These are phyloP conservation scores for Taphrorychus bicolor DNA, from an alignment of 2,888 invertebrate genomes.

Conservation along the genomic window DNA sequence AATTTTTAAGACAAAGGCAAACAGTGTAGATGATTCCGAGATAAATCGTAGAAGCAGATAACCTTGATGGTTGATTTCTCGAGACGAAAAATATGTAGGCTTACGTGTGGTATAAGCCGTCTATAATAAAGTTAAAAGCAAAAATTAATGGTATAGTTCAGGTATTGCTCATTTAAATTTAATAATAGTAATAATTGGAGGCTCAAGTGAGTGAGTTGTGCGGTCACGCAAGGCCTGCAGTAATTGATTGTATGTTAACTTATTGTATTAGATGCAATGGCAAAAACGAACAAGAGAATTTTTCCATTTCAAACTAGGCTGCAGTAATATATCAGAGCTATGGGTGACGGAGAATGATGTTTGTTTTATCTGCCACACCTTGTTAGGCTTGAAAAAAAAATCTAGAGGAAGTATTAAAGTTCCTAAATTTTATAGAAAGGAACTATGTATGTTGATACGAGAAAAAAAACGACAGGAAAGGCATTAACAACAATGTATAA, in stretches of 20 bases:
- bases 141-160: neutral
- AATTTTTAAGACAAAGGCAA: constrained; percentile 40
- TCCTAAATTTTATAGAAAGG: neutral
- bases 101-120: constrained; percentile 12
- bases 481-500: neutral
- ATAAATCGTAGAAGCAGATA: constrained; percentile 37
- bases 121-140: constrained; percentile 11
- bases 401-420: too few species aligned
- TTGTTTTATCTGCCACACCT: too few species aligned
- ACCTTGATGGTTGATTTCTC: constrained; percentile 37
- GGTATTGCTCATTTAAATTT: neutral
- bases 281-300: neutral
- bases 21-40: constrained; percentile 16
- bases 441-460: neutral
- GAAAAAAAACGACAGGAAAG: neutral
- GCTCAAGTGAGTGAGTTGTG: too few species aligned
- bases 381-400: too few species aligned
- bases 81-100: constrained; percentile 1
- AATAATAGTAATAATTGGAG: too few species aligned
- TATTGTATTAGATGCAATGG: neutral
- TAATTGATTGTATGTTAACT: neutral
- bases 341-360: too few species aligned
- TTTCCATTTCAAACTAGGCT: neutral
- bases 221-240: neutral
- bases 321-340: too few species aligned